phyloP scores from a whole-genome alignment of 1,140 invertebrate species.

The Drosophila nikananu region DNA sequence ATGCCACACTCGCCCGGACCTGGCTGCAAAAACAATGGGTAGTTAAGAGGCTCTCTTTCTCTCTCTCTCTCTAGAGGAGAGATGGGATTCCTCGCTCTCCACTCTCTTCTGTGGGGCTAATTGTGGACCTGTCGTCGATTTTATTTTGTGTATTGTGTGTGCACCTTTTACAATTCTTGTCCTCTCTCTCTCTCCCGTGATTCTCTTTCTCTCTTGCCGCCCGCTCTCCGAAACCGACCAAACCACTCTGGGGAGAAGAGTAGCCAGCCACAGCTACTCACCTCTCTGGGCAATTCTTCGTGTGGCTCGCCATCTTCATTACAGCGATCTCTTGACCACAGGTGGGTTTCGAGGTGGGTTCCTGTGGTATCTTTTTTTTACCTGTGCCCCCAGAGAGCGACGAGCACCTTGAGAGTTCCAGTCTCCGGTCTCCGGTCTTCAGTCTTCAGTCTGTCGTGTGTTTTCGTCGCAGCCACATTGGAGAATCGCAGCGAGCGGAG shows the following conservation, averaged over 20 bases:
- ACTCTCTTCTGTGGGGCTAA: slow-evolving; percentile 50
- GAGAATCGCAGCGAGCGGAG: slow-evolving; percentile 60
- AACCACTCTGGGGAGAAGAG: slow-evolving; percentile 64
- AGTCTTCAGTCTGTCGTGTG: slow-evolving; percentile 73
- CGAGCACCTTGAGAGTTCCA: slow-evolving; percentile 23
- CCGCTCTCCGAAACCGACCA: slow-evolving; percentile 59
- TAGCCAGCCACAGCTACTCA: slow-evolving; percentile 22
- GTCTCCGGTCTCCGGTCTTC: slow-evolving; percentile 27
- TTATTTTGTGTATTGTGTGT: slow-evolving; percentile 52
- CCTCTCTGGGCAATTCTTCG: slow-evolving; percentile 22
- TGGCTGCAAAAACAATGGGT: slow-evolving; percentile 51
- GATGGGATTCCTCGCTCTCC: slow-evolving; percentile 2
- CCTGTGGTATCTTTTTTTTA: slow-evolving; percentile 1
- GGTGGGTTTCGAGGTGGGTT: slow-evolving; percentile 35
- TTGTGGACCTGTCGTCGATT: slow-evolving; percentile 84
- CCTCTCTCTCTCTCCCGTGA: slow-evolving; percentile 33
- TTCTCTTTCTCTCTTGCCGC: slow-evolving; percentile 29
- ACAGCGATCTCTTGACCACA: slow-evolving; percentile 50
- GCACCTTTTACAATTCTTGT: slow-evolving; percentile 79
- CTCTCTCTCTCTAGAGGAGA: slow-evolving; percentile 23
- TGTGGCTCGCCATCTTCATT: slow-evolving; percentile 53
- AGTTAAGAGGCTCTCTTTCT: slow-evolving; percentile 13
- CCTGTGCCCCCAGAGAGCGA: slow-evolving; percentile 10
- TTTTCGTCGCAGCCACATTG: slow-evolving; percentile 77
- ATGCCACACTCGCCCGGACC: slow-evolving; percentile 62